These are phyloP conservation scores for Gadus chalcogrammus DNA, from an alignment of 2,113 vertebrate genomes.

Conservation along the genomic window DNA sequence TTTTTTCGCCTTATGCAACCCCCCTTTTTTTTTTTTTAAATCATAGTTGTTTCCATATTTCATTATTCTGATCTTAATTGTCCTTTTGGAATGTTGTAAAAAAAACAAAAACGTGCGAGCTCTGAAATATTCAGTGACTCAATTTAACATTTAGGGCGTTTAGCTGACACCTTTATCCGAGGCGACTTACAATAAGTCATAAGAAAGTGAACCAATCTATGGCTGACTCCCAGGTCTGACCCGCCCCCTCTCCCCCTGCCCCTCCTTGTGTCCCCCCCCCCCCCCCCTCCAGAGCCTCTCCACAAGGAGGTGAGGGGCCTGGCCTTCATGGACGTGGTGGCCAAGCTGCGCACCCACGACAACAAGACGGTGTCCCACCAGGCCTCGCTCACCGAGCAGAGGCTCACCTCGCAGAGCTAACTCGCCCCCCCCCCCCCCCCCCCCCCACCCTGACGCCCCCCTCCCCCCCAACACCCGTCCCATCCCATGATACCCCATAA, in stretches of 20 bases:
- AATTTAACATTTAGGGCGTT: too few species aligned
- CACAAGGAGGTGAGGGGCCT: slow-evolving; percentile 91
- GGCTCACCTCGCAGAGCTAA: slow-evolving; percentile 93
- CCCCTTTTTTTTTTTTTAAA: too few species aligned
- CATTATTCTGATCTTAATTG: too few species aligned
- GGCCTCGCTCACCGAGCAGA: slow-evolving; percentile 97
- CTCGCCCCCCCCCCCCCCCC: slow-evolving; percentile 65
- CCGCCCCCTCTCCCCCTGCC: not conserved
- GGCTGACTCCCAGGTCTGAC: not conserved
- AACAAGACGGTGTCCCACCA: slow-evolving; percentile 98
- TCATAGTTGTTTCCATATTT: too few species aligned
- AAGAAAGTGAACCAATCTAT: too few species aligned
- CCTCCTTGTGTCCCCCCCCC: not conserved
- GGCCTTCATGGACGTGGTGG: slow-evolving; percentile 91
- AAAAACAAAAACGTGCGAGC: too few species aligned
- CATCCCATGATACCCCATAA: slow-evolving; percentile 53
- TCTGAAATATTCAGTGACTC: too few species aligned
- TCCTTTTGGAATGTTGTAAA: too few species aligned
- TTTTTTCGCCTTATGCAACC: too few species aligned
- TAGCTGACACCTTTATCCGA: too few species aligned
- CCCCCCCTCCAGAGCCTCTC: slow-evolving; percentile 65
- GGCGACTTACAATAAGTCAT: too few species aligned
- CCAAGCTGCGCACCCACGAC: slow-evolving; percentile 91
- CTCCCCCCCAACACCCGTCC: slow-evolving; percentile 24
- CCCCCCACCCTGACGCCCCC: slow-evolving; percentile 19